Percentiles rank a stretch among this genome's conserved stretches.
Conservation (phyloP, 2,113 vertebrate species). For the Eurystomus gularis region DNA sequence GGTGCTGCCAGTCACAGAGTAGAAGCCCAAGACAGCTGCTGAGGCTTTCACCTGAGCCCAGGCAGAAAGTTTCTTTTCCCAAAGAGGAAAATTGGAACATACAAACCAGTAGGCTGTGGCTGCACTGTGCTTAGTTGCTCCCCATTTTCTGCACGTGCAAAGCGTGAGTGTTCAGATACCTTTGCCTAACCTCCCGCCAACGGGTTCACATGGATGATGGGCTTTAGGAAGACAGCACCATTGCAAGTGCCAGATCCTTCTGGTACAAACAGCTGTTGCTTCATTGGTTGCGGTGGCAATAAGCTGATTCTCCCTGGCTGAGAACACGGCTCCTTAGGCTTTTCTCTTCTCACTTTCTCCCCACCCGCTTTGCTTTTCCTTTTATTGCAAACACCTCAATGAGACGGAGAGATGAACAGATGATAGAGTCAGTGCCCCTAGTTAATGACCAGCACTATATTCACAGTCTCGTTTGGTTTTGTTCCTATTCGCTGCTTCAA, state of each 20-base stretch:
- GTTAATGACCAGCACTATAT: conserved; percentile 84
- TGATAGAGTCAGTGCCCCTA: conserved; percentile 70
- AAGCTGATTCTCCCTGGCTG: not conserved
- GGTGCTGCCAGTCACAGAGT: not conserved
- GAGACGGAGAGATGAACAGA: conserved; percentile 52
- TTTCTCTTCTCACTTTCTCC: conserved; percentile 48
- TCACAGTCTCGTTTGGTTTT: conserved; percentile 81
- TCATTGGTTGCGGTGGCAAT: not conserved
- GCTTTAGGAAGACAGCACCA: not conserved
- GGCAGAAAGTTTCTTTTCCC: not conserved
- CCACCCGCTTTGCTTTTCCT: not conserved
- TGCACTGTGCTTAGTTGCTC: not conserved
- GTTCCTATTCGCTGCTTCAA: conserved; percentile 66
- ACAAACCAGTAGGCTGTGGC: not conserved
- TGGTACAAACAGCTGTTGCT: not conserved
- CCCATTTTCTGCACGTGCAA: not conserved
- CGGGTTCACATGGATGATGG: not conserved
- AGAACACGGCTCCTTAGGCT: not conserved
- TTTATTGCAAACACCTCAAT: conserved; percentile 2
- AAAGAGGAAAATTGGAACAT: not conserved
- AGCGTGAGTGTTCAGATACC: accelerated
- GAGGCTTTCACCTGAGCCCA: not conserved
- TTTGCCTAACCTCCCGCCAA: not conserved
- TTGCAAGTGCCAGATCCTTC: not conserved
- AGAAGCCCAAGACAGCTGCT: not conserved